Conservation (phyloP, 2,888 invertebrate genomes). For the Oscheius sp. region DNA sequence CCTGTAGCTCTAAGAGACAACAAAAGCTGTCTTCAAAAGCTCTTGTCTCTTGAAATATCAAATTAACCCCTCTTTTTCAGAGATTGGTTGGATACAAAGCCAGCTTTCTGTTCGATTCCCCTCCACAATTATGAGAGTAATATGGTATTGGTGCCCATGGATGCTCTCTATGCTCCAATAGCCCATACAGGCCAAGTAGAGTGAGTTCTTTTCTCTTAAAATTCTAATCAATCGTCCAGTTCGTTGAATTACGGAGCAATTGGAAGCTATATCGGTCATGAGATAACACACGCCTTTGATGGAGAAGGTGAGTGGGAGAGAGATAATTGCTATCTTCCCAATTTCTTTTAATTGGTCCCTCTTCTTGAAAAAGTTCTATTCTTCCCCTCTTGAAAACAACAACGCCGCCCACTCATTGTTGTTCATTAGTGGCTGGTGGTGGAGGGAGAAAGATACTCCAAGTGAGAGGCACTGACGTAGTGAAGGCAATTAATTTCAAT, state of each 20-base stretch:
- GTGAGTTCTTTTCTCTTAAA: slow-evolving; percentile 27
- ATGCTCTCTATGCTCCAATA: slow-evolving; percentile 40
- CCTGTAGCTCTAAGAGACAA: too few species aligned
- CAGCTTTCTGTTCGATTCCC: slow-evolving; percentile 40
- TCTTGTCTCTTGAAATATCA: neutral
- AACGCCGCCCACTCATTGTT: slow-evolving; percentile 25
- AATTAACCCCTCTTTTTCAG: too few species aligned
- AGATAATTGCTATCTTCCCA: neutral
- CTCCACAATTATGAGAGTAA: slow-evolving; percentile 49
- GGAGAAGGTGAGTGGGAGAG: slow-evolving; percentile 41
- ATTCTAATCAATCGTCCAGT: too few species aligned
- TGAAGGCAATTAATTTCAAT: slow-evolving; percentile 16
- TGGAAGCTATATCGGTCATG: slow-evolving; percentile 45
- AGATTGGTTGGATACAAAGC: slow-evolving; percentile 47
- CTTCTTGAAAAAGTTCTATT: neutral
- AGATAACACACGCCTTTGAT: slow-evolving; percentile 50
- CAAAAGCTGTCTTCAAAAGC: too few species aligned
- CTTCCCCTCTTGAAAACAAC: slow-evolving; percentile 8
- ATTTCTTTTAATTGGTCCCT: slow-evolving; percentile 13
- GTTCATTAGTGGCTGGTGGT: slow-evolving; percentile 18
- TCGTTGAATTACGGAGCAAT: slow-evolving; percentile 47
- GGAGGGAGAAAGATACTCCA: too few species aligned
- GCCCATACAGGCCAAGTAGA: slow-evolving; percentile 39
- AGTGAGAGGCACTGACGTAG: slow-evolving; percentile 13
- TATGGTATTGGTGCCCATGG: slow-evolving; percentile 44